phyloP scores from a whole-genome alignment of 2,888 invertebrate genomes.

The Calameuta idolon region DNA sequence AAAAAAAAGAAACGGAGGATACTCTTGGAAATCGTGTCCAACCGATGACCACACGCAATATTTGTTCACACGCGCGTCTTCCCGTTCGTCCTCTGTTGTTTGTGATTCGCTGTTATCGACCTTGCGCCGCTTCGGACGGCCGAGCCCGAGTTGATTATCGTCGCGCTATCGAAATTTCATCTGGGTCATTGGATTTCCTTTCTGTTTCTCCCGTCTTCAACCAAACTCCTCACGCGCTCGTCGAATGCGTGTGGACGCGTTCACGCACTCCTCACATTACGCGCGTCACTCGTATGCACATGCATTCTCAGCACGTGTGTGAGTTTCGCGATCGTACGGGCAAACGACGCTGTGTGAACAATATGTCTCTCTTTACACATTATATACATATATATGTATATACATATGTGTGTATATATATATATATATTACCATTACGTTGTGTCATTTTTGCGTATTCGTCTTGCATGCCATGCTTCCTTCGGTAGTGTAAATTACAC shows the following conservation, averaged over 20 bases:
- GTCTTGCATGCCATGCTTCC: constrained; percentile 67
- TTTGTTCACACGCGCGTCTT: constrained; percentile 29
- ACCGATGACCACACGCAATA: constrained; percentile 30
- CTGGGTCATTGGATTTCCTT: neutral
- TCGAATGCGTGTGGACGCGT: neutral
- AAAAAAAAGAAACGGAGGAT: constrained; percentile 38
- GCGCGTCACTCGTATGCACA: constrained; percentile 28
- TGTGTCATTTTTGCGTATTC: constrained; percentile 62
- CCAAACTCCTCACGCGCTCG: neutral
- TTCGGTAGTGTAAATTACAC: constrained; percentile 60
- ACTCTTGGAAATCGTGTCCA: constrained; percentile 39
- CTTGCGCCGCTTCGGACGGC: fast-evolving
- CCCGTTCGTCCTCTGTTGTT: neutral
- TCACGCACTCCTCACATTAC: neutral
- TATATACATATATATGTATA: constrained; percentile 26
- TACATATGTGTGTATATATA: constrained; percentile 46
- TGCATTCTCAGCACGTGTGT: neutral
- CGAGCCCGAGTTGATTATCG: neutral
- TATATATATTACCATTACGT: constrained; percentile 53
- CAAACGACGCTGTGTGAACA: constrained; percentile 21
- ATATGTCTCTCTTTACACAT: constrained; percentile 27
- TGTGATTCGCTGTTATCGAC: neutral
- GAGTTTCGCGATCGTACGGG: neutral
- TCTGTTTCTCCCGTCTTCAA: neutral
- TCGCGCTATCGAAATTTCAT: neutral